These are phyloP conservation scores for Rhingia campestris DNA, from an alignment of 2,888 invertebrate genomes.

Conservation along the genomic window DNA sequence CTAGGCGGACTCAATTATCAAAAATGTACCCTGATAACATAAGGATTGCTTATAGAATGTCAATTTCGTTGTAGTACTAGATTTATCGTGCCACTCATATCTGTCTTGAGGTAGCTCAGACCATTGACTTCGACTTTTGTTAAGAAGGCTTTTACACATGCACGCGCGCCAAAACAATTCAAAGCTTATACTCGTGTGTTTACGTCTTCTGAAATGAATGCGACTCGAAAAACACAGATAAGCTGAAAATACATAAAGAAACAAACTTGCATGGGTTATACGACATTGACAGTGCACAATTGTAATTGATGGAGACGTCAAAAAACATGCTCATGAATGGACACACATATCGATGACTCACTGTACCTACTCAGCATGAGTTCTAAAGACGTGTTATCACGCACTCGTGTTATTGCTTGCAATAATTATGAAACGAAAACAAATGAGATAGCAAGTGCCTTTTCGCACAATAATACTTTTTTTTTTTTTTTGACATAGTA, in stretches of 20 bases:
- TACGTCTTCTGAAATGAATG: slow-evolving; percentile 5
- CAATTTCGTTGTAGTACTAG: no score
- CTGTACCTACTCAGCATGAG: slow-evolving; percentile 6
- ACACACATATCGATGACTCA: slow-evolving; percentile 50
- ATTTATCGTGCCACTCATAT: no score
- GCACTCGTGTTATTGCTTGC: slow-evolving; percentile 34
- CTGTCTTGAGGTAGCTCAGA: no score
- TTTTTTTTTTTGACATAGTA: not conserved
- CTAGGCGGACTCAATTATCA: no score
- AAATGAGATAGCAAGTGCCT: slow-evolving; percentile 19
- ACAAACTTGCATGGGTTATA: slow-evolving; percentile 9
- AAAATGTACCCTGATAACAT: no score
- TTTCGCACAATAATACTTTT: not conserved
- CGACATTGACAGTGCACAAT: slow-evolving; percentile 21
- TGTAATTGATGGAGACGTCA: not conserved
- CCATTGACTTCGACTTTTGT: no score
- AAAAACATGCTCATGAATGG: slow-evolving; percentile 55
- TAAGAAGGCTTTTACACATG: no score
- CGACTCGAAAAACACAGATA: slow-evolving; percentile 35
- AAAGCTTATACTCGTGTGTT: not conserved
- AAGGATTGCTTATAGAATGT: no score
- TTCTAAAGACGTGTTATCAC: slow-evolving; percentile 39
- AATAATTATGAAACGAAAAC: slow-evolving; percentile 43
- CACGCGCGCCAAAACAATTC: no score
- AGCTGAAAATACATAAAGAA: slow-evolving; percentile 3